phyloP scores from a whole-genome alignment of 2,888 invertebrate species.

The Synanthedon vespiformis region DNA sequence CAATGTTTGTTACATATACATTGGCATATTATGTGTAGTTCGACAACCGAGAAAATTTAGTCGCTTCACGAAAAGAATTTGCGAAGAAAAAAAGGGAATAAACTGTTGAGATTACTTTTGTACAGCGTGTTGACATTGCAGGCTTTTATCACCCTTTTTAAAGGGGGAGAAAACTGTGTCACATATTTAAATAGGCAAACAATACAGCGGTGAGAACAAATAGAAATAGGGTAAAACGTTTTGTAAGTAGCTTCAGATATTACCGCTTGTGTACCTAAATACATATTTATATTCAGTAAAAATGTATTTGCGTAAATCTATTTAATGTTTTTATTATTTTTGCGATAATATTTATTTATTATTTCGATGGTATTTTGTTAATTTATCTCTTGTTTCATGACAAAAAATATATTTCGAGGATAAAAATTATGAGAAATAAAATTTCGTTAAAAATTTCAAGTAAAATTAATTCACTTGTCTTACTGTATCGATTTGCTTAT shows the following conservation, averaged over 20 bases:
- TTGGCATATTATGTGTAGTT: constrained; percentile 1
- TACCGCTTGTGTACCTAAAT: not conserved
- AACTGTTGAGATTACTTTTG: constrained; percentile 62
- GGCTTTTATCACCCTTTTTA: constrained; percentile 65
- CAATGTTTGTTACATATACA: too few species aligned
- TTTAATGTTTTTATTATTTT: too few species aligned
- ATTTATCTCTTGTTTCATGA: too few species aligned
- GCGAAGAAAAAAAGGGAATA: constrained; percentile 26
- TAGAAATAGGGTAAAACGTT: constrained; percentile 28
- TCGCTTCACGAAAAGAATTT: constrained; percentile 15
- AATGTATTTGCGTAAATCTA: too few species aligned
- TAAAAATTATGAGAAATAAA: too few species aligned
- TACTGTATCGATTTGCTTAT: too few species aligned
- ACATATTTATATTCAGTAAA: too few species aligned
- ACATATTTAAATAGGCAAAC: constrained; percentile 67
- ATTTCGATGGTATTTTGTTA: too few species aligned
- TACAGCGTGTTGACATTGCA: constrained; percentile 58
- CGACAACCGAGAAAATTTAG: constrained; percentile 13
- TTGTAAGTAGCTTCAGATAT: not conserved
- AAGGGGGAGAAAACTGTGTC: constrained; percentile 58
- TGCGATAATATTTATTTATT: too few species aligned
- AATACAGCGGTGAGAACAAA: constrained; percentile 43
- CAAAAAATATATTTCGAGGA: too few species aligned
- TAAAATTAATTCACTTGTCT: too few species aligned
- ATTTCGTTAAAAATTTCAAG: too few species aligned